Conservation (phyloP, 1,140 invertebrate genomes). For the Sesamia nonagrioides region DNA sequence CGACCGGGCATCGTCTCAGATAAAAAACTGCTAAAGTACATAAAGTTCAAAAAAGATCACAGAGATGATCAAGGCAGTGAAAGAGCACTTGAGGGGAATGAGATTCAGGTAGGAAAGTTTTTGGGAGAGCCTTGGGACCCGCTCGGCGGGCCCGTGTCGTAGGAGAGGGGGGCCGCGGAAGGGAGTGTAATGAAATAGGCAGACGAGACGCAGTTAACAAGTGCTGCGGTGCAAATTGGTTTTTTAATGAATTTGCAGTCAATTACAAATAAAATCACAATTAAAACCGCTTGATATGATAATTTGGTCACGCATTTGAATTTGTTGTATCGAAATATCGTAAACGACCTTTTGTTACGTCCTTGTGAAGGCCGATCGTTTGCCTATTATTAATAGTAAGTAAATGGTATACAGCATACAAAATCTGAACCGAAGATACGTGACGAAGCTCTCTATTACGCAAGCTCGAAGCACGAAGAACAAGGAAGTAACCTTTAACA, state of each 20-base stretch:
- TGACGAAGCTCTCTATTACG: constrained; percentile 62
- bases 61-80: constrained; percentile 54
- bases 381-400: constrained; percentile 72
- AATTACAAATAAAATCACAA: constrained; percentile 49
- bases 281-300: constrained; percentile 51
- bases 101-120: constrained; percentile 61
- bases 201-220: constrained; percentile 45
- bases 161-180: constrained; percentile 35
- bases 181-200: constrained; percentile 57
- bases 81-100: constrained; percentile 63
- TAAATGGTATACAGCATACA: constrained; percentile 66
- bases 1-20: constrained; percentile 14
- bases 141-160: neutral
- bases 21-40: constrained; percentile 23
- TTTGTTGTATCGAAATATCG: constrained; percentile 62
- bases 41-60: constrained; percentile 61
- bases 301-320: constrained; percentile 60
- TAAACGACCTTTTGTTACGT: constrained; percentile 72
- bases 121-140: constrained; percentile 4
- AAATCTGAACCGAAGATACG: constrained; percentile 63
- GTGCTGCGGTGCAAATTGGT: constrained; percentile 58
- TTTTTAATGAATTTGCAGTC: constrained; percentile 55
- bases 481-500: constrained; percentile 81
- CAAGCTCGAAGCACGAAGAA: constrained; percentile 66
- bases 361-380: constrained; percentile 82